A percentile compares a stretch with the other conserved stretches of the same genome.
These are phyloP conservation scores for Dermatemys mawii DNA, from an alignment of 2,113 vertebrate genomes.

Conservation along the genomic window DNA sequence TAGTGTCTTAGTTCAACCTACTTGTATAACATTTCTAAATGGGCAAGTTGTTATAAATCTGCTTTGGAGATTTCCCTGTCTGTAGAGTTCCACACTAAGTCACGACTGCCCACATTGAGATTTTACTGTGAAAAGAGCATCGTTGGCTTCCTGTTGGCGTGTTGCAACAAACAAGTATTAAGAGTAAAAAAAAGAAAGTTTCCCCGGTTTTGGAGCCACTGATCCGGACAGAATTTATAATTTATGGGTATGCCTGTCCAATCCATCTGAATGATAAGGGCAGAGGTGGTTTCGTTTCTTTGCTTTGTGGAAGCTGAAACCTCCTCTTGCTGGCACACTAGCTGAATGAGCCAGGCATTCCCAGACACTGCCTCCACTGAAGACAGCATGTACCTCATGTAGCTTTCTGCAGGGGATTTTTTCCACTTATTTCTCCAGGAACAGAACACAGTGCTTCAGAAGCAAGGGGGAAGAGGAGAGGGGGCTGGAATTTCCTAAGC, in stretches of 20 bases:
- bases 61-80: neutral
- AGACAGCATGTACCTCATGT: rapidly evolving
- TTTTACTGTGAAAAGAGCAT: neutral
- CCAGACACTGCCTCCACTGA: neutral
- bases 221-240: neutral
- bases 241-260: neutral
- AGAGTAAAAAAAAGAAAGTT: neutral
- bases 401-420: neutral
- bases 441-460: neutral
- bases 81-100: neutral
- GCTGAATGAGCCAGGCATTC: neutral
- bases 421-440: neutral
- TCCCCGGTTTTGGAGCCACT: neutral
- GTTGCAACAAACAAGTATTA: neutral
- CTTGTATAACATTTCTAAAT: neutral
- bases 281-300: neutral
- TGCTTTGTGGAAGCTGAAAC: neutral
- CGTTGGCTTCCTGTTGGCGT: neutral
- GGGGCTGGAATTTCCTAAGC: neutral
- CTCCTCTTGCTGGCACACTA: neutral
- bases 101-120: rapidly evolving
- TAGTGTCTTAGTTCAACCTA: neutral
- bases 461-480: neutral
- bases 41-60: neutral
- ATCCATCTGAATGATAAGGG: neutral